Conservation (phyloP, 2,888 invertebrate species). For the Pedicia rivosa region DNA sequence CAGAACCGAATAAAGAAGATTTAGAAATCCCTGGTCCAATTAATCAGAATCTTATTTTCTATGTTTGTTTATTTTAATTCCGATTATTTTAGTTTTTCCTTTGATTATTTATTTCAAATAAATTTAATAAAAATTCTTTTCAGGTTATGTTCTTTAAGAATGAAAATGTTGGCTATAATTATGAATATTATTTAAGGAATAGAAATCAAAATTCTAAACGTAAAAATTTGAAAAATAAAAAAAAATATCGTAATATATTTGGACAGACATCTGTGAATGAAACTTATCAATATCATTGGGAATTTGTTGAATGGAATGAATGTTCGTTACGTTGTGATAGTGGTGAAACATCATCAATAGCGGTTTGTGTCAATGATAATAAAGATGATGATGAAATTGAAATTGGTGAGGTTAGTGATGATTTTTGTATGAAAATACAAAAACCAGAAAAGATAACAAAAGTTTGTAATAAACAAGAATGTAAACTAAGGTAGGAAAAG, state of each 20-base stretch:
- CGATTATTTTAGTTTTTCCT: not conserved
- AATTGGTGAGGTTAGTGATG: constrained; percentile 41
- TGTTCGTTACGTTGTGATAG: constrained; percentile 47
- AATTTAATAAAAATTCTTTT: constrained; percentile 7
- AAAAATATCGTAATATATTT: no score
- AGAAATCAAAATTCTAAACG: constrained; percentile 5
- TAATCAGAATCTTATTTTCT: constrained; percentile 39
- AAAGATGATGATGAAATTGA: constrained; percentile 33
- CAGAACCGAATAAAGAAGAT: constrained; percentile 36
- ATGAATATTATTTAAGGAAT: constrained; percentile 8
- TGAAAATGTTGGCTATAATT: constrained; percentile 8
- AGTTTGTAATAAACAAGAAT: constrained; percentile 33
- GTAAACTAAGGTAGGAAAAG: constrained; percentile 30
- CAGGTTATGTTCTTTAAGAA: constrained; percentile 10
- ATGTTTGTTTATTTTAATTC: not conserved
- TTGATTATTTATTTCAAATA: constrained; percentile 5
- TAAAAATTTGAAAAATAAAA: no score
- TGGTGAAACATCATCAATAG: constrained; percentile 35
- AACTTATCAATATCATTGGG: constrained; percentile 36
- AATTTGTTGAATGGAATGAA: constrained; percentile 41
- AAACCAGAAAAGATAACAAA: constrained; percentile 29
- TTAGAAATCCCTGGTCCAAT: constrained; percentile 44
- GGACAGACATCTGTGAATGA: not conserved
- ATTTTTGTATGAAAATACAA: constrained; percentile 29
- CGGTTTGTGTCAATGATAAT: constrained; percentile 39